A percentile compares a stretch with the other conserved stretches of the same genome.
Evolutionary conservation across 2,113 vertebrate species (phyloP).

Genomic region (Scophthalmus maximus): DNA sequence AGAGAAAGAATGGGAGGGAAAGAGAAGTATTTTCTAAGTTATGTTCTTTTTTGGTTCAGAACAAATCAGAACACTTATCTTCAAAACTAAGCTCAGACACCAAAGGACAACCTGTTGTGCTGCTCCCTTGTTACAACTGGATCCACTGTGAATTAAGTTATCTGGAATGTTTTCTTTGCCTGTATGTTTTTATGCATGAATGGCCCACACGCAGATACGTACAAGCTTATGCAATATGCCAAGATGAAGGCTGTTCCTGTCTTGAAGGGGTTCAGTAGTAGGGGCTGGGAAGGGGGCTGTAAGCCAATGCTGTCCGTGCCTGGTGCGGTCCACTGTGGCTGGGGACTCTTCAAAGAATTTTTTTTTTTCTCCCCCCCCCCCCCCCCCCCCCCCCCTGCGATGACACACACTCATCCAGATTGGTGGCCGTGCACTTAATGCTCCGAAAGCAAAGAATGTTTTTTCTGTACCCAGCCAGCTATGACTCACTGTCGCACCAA

Average conservation of each 20-base stretch:
- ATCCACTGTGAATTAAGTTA: conserved; percentile 86
- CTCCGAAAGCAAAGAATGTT: conserved; percentile 59
- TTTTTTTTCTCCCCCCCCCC: too few species aligned
- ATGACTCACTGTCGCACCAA: conserved; percentile 25
- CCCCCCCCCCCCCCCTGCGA: conserved; percentile 15
- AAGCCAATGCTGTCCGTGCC: conserved; percentile 71
- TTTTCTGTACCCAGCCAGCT: conserved; percentile 49
- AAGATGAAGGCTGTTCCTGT: conserved; percentile 76
- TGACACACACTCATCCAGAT: conserved; percentile 32
- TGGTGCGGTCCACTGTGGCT: conserved; percentile 60
- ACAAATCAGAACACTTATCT: conserved; percentile 63
- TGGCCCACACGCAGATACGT: conserved; percentile 67
- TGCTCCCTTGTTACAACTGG: conserved; percentile 84
- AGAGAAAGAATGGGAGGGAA: too few species aligned
- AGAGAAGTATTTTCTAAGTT: conserved; percentile 49
- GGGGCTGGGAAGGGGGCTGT: conserved; percentile 57
- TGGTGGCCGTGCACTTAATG: conserved; percentile 66
- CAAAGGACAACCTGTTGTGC: conserved; percentile 85
- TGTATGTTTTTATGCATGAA: conserved; percentile 75
- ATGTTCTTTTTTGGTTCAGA: conserved; percentile 48
- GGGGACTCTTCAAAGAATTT: conserved; percentile 38
- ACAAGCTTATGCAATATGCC: conserved; percentile 83
- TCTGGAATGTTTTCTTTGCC: conserved; percentile 79
- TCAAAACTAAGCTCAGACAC: conserved; percentile 81
- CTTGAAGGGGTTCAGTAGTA: conserved; percentile 59